Evolutionary conservation across 2,888 invertebrate species (phyloP).

Genomic region (Ornithoptera alexandrae): DNA sequence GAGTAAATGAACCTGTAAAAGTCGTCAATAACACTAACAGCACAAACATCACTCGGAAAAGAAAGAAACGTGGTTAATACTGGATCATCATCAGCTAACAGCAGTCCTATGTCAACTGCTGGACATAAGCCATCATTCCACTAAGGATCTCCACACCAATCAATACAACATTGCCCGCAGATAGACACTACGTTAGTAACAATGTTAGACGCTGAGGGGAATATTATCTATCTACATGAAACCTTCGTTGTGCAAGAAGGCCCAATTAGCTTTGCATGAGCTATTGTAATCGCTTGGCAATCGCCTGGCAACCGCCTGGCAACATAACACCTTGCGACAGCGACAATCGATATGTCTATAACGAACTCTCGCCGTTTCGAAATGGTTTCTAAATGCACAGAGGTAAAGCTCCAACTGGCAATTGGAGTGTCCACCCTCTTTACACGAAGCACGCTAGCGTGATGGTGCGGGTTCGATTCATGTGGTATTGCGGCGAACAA

Average conservation of each 20-base stretch:
- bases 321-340: slow-evolving; percentile 36
- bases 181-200: too few species aligned
- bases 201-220: too few species aligned
- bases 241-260: slow-evolving; percentile 17
- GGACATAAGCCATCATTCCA: too few species aligned
- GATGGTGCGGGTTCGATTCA: slow-evolving; percentile 23
- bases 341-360: slow-evolving; percentile 37
- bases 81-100: too few species aligned
- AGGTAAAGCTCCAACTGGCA: slow-evolving; percentile 15
- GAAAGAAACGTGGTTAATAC: too few species aligned
- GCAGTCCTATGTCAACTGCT: too few species aligned
- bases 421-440: slow-evolving; percentile 26
- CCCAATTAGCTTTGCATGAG: slow-evolving; percentile 13
- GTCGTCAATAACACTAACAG: too few species aligned
- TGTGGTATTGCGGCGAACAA: slow-evolving; percentile 15
- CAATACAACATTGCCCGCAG: too few species aligned
- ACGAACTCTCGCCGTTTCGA: slow-evolving; percentile 17
- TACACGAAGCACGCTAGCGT: slow-evolving; percentile 22
- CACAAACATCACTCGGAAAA: too few species aligned
- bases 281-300: slow-evolving; percentile 13
- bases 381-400: slow-evolving; percentile 20
- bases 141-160: too few species aligned
- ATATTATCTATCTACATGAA: neutral
- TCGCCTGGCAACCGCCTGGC: slow-evolving; percentile 32
- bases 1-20: too few species aligned